Evolutionary conservation across 2,888 invertebrate species (phyloP).

Genomic region (Melinopterus prodromus): DNA sequence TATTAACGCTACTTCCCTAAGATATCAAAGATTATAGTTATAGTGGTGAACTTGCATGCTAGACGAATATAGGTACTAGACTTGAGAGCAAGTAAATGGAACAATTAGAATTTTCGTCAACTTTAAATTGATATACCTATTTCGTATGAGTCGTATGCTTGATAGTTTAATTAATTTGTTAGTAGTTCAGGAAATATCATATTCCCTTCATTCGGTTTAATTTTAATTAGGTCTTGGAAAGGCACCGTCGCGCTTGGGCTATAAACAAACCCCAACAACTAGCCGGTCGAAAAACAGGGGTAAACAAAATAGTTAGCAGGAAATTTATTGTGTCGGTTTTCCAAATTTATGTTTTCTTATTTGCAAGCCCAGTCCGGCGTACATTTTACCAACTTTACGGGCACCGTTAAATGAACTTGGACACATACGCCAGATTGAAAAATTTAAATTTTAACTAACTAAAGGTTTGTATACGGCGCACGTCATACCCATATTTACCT

Average conservation of each 20-base stretch:
- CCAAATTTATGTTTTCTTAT: neutral
- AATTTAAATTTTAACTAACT: too few species aligned
- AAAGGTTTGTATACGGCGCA: too few species aligned
- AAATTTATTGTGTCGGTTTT: neutral
- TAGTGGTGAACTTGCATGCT: neutral
- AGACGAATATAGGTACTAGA: too few species aligned
- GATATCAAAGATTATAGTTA: neutral
- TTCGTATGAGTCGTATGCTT: too few species aligned
- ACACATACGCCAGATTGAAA: neutral
- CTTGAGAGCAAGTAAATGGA: neutral
- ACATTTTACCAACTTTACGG: neutral
- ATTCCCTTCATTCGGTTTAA: too few species aligned
- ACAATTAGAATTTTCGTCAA: neutral
- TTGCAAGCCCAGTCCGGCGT: neutral
- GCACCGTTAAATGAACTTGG: neutral
- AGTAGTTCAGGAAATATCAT: too few species aligned
- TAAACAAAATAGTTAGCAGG: neutral
- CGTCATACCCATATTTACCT: too few species aligned
- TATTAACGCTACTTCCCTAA: neutral
- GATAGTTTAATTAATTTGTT: too few species aligned
- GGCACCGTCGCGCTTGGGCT: too few species aligned
- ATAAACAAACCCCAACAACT: neutral
- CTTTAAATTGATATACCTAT: too few species aligned
- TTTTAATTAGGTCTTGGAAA: too few species aligned
- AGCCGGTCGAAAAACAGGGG: neutral